Evolutionary conservation across 35 echinoderm and acorn worm species (phyloP).

Genomic region (Anneissia japonica): DNA sequence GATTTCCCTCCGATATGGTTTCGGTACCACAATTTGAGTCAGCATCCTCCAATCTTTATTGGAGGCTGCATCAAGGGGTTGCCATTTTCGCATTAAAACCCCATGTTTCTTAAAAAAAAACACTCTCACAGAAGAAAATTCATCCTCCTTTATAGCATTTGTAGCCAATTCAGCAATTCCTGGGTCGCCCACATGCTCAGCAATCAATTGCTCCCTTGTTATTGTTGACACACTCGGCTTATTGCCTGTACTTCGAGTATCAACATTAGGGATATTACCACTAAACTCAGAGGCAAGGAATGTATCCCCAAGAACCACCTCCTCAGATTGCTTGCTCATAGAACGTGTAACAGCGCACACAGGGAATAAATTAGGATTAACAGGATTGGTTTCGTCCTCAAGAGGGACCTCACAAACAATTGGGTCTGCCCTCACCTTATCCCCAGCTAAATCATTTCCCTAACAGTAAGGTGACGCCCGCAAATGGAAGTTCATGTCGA

Average conservation of each 20-base stretch:
- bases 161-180: neutral
- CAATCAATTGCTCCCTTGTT: neutral
- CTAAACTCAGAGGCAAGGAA: neutral
- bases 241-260: neutral
- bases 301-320: neutral
- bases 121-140: too few relatives aligned
- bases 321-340: neutral
- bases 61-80: too few relatives aligned
- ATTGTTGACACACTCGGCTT: neutral
- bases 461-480: neutral
- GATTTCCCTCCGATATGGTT: too few relatives aligned
- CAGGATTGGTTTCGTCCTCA: neutral
- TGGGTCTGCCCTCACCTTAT: neutral
- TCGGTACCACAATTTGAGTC: too few relatives aligned
- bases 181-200: neutral
- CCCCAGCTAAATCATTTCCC: neutral
- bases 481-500: constrained; percentile 12
- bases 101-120: too few relatives aligned
- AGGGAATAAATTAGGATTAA: constrained; percentile 2
- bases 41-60: too few relatives aligned
- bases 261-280: neutral
- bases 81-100: too few relatives aligned
- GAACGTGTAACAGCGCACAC: constrained; percentile 8
- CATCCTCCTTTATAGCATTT: neutral
- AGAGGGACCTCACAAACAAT: neutral